Percentiles rank a stretch among this genome's conserved stretches.
These are phyloP conservation scores for Synergus laeviventris DNA, from an alignment of 2,888 invertebrate species.

Conservation along the genomic window DNA sequence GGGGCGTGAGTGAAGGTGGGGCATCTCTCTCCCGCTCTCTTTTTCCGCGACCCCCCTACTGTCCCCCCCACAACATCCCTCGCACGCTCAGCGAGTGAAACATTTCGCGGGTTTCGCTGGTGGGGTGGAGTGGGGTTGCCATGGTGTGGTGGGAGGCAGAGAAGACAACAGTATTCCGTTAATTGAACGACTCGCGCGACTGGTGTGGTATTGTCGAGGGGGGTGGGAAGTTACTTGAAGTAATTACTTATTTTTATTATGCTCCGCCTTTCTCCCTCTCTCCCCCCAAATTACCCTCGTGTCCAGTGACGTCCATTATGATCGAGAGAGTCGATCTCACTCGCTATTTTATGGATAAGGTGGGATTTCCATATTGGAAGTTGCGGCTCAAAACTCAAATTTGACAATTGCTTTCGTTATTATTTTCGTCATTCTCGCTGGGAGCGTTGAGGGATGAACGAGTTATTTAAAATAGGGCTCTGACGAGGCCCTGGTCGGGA, in stretches of 20 bases:
- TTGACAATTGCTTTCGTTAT: too few species aligned
- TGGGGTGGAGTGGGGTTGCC: constrained; percentile 56
- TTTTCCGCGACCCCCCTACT: constrained; percentile 43
- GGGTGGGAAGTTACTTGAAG: constrained; percentile 72
- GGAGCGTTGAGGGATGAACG: too few species aligned
- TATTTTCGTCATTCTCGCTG: too few species aligned
- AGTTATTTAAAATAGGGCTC: too few species aligned
- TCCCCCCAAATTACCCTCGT: constrained; percentile 19
- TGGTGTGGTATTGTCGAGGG: constrained; percentile 50
- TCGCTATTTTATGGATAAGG: constrained; percentile 17
- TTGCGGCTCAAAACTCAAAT: not conserved
- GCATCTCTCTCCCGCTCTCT: constrained; percentile 51
- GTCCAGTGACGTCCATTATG: constrained; percentile 31
- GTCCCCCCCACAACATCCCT: constrained; percentile 40
- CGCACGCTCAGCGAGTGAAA: constrained; percentile 62
- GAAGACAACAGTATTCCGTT: constrained; percentile 72
- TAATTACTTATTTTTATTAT: constrained; percentile 76
- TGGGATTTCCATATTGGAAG: constrained; percentile 15
- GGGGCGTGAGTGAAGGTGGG: constrained; percentile 66
- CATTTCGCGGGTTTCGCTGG: constrained; percentile 73
- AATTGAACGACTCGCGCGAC: constrained; percentile 72
- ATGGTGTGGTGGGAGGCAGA: constrained; percentile 55
- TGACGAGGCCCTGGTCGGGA: too few species aligned
- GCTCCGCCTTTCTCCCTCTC: constrained; percentile 66
- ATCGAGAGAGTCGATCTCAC: constrained; percentile 27